A percentile compares a stretch with the other conserved stretches of the same genome.
Evolutionary conservation across 2,888 invertebrate genomes (phyloP).

Genomic region (Phyto melanocephala): DNA sequence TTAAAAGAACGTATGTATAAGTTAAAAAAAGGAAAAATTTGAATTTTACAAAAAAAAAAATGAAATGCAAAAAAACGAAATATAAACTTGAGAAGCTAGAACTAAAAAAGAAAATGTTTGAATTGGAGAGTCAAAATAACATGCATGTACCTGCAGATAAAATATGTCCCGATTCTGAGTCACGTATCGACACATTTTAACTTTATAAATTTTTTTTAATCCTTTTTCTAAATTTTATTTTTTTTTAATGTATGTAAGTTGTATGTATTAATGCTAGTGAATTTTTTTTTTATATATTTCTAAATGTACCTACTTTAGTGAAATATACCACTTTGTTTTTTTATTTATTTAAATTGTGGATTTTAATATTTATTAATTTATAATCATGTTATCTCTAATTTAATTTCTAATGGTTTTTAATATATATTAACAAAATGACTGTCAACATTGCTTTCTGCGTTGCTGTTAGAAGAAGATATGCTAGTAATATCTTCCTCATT

Average conservation of each 20-base stretch:
- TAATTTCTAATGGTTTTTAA: neutral
- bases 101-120: neutral
- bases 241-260: neutral
- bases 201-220: neutral
- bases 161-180: too few relatives aligned
- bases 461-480: neutral
- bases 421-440: neutral
- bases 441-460: neutral
- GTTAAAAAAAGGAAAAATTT: slow-evolving; percentile 3
- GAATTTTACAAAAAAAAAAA: neutral
- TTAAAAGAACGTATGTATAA: too few relatives aligned
- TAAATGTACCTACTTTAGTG: too few relatives aligned
- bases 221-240: too few relatives aligned
- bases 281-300: too few relatives aligned
- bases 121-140: neutral
- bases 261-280: too few relatives aligned
- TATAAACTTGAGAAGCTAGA: neutral
- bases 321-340: neutral
- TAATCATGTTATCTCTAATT: neutral
- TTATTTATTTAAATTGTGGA: neutral
- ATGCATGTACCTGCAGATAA: too few relatives aligned
- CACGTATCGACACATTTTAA: neutral
- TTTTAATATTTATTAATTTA: neutral
- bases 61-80: neutral
- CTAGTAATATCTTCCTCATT: neutral